Conservation (phyloP, 2,113 vertebrate genomes). For the Erinaceus europaeus region DNA sequence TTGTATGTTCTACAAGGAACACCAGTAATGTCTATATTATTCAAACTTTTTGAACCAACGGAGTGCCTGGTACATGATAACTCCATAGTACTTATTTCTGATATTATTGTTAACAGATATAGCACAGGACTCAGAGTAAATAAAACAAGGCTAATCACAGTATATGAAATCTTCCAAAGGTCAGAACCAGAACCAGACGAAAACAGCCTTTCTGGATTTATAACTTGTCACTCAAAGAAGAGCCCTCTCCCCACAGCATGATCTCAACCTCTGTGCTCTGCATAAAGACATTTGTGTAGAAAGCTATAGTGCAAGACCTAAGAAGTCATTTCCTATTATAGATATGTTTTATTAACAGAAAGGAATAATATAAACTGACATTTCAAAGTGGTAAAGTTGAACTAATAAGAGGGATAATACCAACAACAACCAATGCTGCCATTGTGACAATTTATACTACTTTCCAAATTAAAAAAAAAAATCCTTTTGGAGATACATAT, state of each 20-base stretch:
- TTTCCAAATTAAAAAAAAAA: not conserved
- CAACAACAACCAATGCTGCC: not conserved
- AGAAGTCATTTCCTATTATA: not conserved
- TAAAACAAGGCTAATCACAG: not conserved
- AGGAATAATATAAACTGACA: not conserved
- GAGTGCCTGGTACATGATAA: not conserved
- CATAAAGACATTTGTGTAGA: not conserved
- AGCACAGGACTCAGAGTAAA: not conserved
- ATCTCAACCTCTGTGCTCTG: not conserved
- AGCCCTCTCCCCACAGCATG: not conserved
- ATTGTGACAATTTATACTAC: slow-evolving; percentile 18
- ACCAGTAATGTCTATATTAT: not conserved
- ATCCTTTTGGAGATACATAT: slow-evolving; percentile 47
- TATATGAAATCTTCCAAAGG: not conserved
- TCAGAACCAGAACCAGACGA: not conserved
- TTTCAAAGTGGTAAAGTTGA: not conserved
- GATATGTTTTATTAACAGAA: not conserved
- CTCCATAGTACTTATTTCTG: not conserved
- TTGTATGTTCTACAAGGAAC: not conserved
- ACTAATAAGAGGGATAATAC: not conserved
- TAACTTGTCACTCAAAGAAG: not conserved
- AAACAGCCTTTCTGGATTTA: not conserved
- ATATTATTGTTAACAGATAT: not conserved
- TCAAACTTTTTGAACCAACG: not conserved
- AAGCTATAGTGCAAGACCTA: not conserved